These are phyloP conservation scores for Capreolus pygargus DNA, from an alignment of 2,113 vertebrate genomes.

Conservation along the genomic window DNA sequence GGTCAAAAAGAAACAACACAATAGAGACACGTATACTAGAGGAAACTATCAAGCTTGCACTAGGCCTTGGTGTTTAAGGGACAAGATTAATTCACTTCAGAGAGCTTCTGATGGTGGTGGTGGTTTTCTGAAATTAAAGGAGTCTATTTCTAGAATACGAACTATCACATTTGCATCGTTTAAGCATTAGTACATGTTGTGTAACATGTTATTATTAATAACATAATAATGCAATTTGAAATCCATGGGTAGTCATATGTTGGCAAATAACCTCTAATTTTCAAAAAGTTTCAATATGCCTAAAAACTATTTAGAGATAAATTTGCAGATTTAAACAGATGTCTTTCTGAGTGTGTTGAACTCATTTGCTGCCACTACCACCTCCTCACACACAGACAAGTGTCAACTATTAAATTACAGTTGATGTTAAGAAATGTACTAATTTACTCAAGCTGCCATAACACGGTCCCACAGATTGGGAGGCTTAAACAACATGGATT, in stretches of 20 bases:
- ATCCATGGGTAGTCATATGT: not conserved
- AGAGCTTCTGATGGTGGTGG: not conserved
- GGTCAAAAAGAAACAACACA: not conserved
- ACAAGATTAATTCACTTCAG: not conserved
- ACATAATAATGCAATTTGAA: not conserved
- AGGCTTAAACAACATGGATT: not conserved
- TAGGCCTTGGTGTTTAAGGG: not conserved
- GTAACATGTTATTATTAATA: not conserved
- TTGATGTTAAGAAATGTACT: not conserved
- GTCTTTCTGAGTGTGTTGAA: not conserved
- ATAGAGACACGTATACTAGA: not conserved
- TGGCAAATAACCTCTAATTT: slow-evolving; percentile 22
- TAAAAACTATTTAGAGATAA: not conserved
- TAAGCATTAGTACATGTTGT: not conserved
- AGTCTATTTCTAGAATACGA: slow-evolving; percentile 17
- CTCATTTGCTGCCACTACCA: not conserved
- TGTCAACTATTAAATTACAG: not conserved
- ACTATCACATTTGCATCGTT: not conserved
- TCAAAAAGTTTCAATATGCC: not conserved
- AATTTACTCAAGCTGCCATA: not conserved
- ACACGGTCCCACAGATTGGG: not conserved
- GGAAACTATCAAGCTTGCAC: not conserved
- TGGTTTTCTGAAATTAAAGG: not conserved
- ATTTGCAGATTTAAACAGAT: slow-evolving; percentile 1
- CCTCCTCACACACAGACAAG: not conserved